Evolutionary conservation across 2,888 invertebrate species (phyloP).

Genomic region (Ypsolopha scabrella): DNA sequence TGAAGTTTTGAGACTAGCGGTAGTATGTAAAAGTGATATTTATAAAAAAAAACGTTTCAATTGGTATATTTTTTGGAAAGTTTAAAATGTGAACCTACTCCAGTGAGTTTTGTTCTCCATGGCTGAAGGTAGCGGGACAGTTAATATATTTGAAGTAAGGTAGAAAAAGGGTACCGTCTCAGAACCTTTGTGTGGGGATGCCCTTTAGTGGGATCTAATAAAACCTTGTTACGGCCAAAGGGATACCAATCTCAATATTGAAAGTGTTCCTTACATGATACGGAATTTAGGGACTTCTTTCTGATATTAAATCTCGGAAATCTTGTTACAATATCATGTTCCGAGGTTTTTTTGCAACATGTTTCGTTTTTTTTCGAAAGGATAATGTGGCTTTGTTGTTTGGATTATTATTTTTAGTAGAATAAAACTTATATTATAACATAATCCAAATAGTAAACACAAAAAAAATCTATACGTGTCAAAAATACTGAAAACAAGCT

Average conservation of each 20-base stretch:
- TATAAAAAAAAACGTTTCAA: too few species aligned
- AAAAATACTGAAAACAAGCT: too few species aligned
- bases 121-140: conserved; percentile 57
- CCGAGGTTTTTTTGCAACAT: background rate
- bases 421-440: too few species aligned
- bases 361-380: background rate
- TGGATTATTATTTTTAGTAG: too few species aligned
- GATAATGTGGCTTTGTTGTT: too few species aligned
- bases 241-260: conserved; percentile 70
- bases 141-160: conserved; percentile 70
- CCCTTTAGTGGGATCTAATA: conserved; percentile 71
- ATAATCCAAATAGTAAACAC: too few species aligned
- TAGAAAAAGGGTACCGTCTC: conserved; percentile 67
- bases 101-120: conserved; percentile 15
- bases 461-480: too few species aligned
- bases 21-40: too few species aligned
- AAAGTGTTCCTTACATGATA: conserved; percentile 70
- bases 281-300: conserved; percentile 66
- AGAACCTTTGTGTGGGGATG: conserved; percentile 65
- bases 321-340: conserved; percentile 37
- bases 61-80: background rate
- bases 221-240: conserved; percentile 71
- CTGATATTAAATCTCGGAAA: conserved; percentile 63
- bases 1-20: too few species aligned
- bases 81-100: conserved; percentile 17